Conservation (phyloP, 2,797 vertebrate genomes). For the Telmatherina bonti region DNA sequence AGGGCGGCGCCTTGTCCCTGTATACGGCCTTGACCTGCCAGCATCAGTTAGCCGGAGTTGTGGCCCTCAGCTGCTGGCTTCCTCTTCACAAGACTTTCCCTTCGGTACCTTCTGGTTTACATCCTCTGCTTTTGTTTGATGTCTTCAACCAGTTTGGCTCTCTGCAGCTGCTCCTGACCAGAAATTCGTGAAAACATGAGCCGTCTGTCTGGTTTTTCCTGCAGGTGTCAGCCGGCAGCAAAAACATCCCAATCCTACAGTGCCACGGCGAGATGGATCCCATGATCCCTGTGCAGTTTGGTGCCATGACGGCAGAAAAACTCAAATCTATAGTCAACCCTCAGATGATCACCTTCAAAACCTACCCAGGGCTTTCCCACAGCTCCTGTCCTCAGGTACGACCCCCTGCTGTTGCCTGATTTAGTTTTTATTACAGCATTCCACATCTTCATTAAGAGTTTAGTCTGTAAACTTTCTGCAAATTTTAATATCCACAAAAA, state of each 20-base stretch:
- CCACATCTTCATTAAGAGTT: too few species aligned
- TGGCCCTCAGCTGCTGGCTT: constrained; percentile 98
- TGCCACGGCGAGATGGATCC: constrained; percentile 93
- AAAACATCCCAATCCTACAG: constrained; percentile 93
- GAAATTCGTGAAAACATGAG: not conserved
- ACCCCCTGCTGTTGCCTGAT: not conserved
- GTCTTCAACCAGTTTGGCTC: too few species aligned
- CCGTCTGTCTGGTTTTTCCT: constrained; percentile 1
- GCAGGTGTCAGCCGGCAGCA: constrained; percentile 83
- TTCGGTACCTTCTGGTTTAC: constrained; percentile 78
- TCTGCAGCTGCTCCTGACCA: too few species aligned
- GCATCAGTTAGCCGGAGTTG: constrained; percentile 93
- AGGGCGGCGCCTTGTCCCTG: constrained; percentile 97
- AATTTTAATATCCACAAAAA: too few species aligned
- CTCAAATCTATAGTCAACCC: constrained; percentile 90
- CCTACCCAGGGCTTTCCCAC: constrained; percentile 90
- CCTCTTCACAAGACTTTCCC: constrained; percentile 95
- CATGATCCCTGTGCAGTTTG: constrained; percentile 92
- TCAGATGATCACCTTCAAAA: constrained; percentile 90
- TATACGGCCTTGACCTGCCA: constrained; percentile 96
- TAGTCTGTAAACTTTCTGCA: too few species aligned
- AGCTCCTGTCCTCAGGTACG: constrained; percentile 92
- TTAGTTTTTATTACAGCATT: not conserved
- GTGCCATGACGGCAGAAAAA: constrained; percentile 91
- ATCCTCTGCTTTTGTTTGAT: too few species aligned